Percentiles rank a stretch among this genome's conserved stretches.
Conservation (phyloP, 2,113 vertebrate genomes). For the Xiphias gladius region DNA sequence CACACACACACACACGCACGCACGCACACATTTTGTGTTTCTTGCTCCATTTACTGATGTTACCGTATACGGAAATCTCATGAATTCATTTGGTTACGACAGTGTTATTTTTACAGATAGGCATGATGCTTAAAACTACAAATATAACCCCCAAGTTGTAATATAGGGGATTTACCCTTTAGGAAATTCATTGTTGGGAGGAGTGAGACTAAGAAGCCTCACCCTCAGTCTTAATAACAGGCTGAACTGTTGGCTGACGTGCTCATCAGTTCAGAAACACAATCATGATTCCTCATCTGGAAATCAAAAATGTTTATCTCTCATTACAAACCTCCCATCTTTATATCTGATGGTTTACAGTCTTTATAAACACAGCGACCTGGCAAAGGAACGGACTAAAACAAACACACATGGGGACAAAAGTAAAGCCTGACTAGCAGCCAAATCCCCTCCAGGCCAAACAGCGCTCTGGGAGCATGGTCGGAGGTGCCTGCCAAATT, state of each 20-base stretch:
- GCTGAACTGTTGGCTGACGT: neutral
- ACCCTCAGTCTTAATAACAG: no score
- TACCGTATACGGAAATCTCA: neutral
- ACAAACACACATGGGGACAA: slow-evolving; percentile 18
- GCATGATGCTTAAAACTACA: no score
- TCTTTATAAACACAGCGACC: slow-evolving; percentile 16
- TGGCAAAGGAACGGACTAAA: slow-evolving; percentile 29
- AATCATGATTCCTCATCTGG: neutral
- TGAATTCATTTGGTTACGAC: neutral
- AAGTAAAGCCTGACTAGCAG: slow-evolving; percentile 6
- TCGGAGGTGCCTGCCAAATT: neutral
- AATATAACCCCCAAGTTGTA: no score
- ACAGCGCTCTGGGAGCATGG: neutral
- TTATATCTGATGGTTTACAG: slow-evolving; percentile 1
- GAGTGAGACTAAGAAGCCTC: neutral
- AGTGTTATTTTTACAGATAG: no score
- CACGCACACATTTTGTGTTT: no score
- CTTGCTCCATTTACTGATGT: no score
- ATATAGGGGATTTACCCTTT: no score
- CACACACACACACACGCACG: no score
- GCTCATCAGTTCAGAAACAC: neutral
- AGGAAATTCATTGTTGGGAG: neutral
- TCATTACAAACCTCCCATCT: slow-evolving; percentile 11
- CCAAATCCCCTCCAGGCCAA: slow-evolving; percentile 19
- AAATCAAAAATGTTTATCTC: neutral